phyloP scores from a whole-genome alignment of 2,888 invertebrate species.

The Drosophila testacea region DNA sequence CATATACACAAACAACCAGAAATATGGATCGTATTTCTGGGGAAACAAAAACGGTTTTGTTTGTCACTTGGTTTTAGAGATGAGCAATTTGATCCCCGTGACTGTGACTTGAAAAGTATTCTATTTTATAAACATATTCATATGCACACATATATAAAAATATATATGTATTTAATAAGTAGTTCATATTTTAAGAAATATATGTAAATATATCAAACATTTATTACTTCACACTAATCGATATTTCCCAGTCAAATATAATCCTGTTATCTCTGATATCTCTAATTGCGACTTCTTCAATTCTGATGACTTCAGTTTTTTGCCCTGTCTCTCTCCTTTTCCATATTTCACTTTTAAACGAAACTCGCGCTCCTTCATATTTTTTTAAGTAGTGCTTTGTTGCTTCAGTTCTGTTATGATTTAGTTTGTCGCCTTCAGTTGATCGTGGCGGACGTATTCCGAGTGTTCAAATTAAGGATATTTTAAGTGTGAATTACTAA shows the following conservation, averaged over 20 bases:
- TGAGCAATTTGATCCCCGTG: slow-evolving; percentile 9
- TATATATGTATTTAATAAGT: not conserved
- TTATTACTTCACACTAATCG: not conserved
- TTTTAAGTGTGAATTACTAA: not conserved
- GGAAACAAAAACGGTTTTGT: slow-evolving; percentile 8
- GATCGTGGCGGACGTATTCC: slow-evolving; percentile 19
- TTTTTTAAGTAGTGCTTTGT: not conserved
- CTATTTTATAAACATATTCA: not conserved
- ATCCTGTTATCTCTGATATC: not conserved
- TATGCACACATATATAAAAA: not conserved
- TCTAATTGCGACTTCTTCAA: slow-evolving; percentile 3
- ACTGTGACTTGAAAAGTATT: not conserved
- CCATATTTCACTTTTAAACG: not conserved
- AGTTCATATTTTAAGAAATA: not conserved
- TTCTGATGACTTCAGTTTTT: slow-evolving; percentile 13
- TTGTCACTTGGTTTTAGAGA: slow-evolving; percentile 13
- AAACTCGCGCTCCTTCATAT: not conserved
- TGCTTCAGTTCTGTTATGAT: not conserved
- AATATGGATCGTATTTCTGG: slow-evolving; percentile 23
- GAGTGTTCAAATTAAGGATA: not conserved
- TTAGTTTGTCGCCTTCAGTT: slow-evolving; percentile 32
- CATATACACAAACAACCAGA: not conserved
- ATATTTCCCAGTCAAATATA: not conserved
- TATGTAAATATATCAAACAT: not conserved
- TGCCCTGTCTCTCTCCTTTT: not conserved